Evolutionary conservation across 2,888 invertebrate species (phyloP).

Genomic region (Euclidia mi): DNA sequence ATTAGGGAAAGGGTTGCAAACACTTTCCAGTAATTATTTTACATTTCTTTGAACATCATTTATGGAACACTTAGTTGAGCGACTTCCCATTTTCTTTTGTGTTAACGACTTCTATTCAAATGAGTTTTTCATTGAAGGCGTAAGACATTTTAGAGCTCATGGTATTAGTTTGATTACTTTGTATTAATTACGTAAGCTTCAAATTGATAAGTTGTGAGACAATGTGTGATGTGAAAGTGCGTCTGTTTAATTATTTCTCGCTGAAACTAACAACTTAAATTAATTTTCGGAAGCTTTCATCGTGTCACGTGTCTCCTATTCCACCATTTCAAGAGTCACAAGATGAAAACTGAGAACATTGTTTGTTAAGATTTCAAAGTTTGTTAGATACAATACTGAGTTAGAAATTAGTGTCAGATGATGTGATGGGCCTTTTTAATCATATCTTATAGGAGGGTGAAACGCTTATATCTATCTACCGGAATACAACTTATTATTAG

Average conservation of each 20-base stretch:
- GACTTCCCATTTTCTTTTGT: constrained; percentile 63
- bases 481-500: too few relatives aligned
- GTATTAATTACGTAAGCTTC: constrained; percentile 14
- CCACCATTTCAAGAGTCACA: constrained; percentile 25
- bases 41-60: constrained; percentile 78
- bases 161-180: constrained; percentile 21
- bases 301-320: constrained; percentile 44
- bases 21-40: constrained; percentile 86
- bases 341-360: constrained; percentile 17
- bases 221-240: constrained; percentile 52
- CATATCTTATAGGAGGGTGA: neutral
- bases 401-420: neutral
- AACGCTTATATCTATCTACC: too few relatives aligned
- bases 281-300: constrained; percentile 64
- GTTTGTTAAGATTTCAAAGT: constrained; percentile 4
- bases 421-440: neutral
- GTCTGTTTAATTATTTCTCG: constrained; percentile 59
- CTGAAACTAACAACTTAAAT: constrained; percentile 68
- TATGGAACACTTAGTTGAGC: constrained; percentile 61
- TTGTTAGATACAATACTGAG: constrained; percentile 1
- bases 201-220: constrained; percentile 24
- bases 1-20: constrained; percentile 85
- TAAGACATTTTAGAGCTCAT: constrained; percentile 27
- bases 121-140: constrained; percentile 42
- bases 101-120: constrained; percentile 55